phyloP scores from a whole-genome alignment of 2,888 invertebrate species.

The Drosophila koepferae region DNA sequence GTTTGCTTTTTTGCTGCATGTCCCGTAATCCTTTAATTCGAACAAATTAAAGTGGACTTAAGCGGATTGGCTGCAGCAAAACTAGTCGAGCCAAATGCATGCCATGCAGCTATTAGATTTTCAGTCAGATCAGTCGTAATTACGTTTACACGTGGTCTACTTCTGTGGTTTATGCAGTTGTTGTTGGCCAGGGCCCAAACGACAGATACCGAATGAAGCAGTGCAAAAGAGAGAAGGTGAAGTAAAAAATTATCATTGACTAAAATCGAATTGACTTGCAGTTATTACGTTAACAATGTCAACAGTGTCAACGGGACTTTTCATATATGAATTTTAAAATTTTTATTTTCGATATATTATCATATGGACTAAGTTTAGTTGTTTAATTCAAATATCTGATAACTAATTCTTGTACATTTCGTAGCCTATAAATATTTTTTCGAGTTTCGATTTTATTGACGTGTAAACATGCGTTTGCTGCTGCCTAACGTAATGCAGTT shows the following conservation, averaged over 20 bases:
- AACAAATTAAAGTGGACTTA: slow-evolving; percentile 57
- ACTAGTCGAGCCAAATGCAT: slow-evolving; percentile 34
- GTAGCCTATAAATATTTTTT: neutral
- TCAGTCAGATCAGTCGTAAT: slow-evolving; percentile 37
- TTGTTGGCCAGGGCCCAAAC: neutral
- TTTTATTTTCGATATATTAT: neutral
- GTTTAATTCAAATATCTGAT: neutral
- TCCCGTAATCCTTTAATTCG: slow-evolving; percentile 72
- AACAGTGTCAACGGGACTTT: neutral
- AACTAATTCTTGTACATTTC: neutral
- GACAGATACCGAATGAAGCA: neutral
- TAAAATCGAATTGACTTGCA: neutral
- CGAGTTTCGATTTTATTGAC: neutral
- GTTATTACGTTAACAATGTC: neutral
- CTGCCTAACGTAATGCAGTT: neutral
- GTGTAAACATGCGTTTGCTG: neutral
- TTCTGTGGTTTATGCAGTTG: slow-evolving; percentile 39
- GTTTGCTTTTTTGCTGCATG: slow-evolving; percentile 32
- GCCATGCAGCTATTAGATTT: slow-evolving; percentile 52
- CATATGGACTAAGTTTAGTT: neutral
- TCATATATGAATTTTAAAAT: neutral
- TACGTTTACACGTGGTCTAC: slow-evolving; percentile 55
- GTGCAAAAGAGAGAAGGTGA: neutral
- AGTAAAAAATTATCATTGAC: no score
- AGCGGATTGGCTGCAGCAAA: slow-evolving; percentile 58